A percentile compares a stretch with the other conserved stretches of the same genome.
phyloP scores from a whole-genome alignment of 2,797 vertebrate genomes.

The Melanotaenia trifasciata region DNA sequence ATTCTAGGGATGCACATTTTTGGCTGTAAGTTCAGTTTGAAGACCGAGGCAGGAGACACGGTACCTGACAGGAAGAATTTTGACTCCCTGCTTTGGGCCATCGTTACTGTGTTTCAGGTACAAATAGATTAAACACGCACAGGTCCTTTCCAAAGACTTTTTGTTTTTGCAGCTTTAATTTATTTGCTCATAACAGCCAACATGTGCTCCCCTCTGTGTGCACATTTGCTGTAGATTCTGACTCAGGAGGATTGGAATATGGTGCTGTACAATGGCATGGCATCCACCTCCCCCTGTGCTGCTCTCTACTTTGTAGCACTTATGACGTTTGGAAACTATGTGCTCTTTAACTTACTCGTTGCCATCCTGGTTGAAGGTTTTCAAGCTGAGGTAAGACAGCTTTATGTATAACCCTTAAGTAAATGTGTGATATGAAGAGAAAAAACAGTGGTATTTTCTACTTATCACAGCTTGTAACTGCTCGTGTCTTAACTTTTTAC shows the following conservation, averaged over 20 bases:
- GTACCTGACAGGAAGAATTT: constrained; percentile 98
- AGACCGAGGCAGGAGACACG: constrained; percentile 94
- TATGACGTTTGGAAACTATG: constrained; percentile 99
- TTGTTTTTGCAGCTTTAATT: neutral
- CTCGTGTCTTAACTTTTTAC: constrained; percentile 20
- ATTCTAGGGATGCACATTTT: constrained; percentile 99
- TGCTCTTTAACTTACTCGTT: constrained; percentile 97
- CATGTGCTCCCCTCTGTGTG: neutral
- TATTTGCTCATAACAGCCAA: neutral
- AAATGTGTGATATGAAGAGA: neutral
- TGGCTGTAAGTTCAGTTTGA: constrained; percentile 97
- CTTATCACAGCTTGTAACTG: constrained; percentile 25
- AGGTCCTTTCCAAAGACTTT: neutral
- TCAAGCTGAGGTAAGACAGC: constrained; percentile 92
- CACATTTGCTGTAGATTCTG: constrained; percentile 85
- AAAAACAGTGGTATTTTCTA: neutral
- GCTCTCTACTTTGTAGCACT: constrained; percentile 98
- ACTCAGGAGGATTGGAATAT: constrained; percentile 99
- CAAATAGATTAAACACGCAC: neutral
- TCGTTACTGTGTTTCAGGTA: constrained; percentile 97
- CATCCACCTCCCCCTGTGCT: constrained; percentile 94
- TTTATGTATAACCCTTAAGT: neutral
- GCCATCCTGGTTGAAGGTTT: constrained; percentile 99
- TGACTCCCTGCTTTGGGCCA: constrained; percentile 96
- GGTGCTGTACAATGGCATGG: constrained; percentile 98